Conservation (phyloP, 1,140 invertebrate genomes). For the Meloidogyne hapla region DNA sequence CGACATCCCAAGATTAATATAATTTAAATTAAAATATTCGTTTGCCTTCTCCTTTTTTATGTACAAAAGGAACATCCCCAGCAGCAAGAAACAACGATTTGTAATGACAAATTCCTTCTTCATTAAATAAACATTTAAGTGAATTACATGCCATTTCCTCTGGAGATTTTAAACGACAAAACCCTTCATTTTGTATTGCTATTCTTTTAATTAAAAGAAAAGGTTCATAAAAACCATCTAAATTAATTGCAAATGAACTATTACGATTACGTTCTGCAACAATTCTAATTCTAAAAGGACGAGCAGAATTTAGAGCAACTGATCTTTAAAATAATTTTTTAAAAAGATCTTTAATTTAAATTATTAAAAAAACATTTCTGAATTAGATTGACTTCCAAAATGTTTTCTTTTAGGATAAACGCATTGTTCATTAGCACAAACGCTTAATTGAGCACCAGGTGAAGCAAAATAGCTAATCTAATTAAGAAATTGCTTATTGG, state of each 20-base stretch:
- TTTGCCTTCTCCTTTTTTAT: constrained; percentile 19
- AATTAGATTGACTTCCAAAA: constrained; percentile 11
- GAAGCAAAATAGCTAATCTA: constrained; percentile 36
- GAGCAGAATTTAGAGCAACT: constrained; percentile 24
- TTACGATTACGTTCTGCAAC: constrained; percentile 37
- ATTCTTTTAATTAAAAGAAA: constrained; percentile 45
- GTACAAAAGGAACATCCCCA: constrained; percentile 29
- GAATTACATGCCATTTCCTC: constrained; percentile 44
- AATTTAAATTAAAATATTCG: background rate
- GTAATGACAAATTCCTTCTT: constrained; percentile 33
- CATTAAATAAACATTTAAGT: constrained; percentile 37
- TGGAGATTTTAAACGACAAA: constrained; percentile 38
- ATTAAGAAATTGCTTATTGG: no score
- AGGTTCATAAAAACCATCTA: constrained; percentile 23
- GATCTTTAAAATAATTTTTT: constrained; percentile 12
- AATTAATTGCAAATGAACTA: constrained; percentile 11
- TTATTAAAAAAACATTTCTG: background rate
- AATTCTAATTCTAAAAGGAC: constrained; percentile 43
- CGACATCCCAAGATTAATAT: no score
- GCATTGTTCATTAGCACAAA: constrained; percentile 49
- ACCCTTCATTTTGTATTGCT: constrained; percentile 25
- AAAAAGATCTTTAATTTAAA: background rate
- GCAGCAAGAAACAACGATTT: constrained; percentile 17
- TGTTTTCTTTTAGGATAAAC: constrained; percentile 39
- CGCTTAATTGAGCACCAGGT: constrained; percentile 41